These are phyloP conservation scores for Lasioglossum lativentre DNA, from an alignment of 2,888 invertebrate genomes.

Conservation along the genomic window DNA sequence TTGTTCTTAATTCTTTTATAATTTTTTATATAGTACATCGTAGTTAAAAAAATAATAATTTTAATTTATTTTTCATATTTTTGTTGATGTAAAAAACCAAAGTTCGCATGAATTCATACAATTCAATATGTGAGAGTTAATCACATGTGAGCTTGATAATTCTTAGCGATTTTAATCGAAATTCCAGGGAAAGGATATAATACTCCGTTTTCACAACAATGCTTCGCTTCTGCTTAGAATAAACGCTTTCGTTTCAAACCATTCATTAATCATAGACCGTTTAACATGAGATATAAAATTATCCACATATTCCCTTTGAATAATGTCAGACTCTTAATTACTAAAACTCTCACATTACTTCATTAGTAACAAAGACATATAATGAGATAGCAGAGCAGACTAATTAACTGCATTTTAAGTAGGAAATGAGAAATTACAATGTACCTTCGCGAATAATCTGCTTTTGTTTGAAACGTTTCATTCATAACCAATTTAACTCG, in stretches of 20 bases:
- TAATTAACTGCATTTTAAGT: constrained; percentile 21
- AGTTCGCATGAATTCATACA: background rate
- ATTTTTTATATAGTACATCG: too few relatives aligned
- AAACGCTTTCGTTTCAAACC: background rate
- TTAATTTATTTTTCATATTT: too few relatives aligned
- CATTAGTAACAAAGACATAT: background rate
- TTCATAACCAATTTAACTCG: background rate
- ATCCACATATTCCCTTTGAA: background rate
- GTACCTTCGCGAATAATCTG: background rate
- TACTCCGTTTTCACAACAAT: background rate
- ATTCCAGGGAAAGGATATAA: background rate
- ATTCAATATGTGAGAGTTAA: background rate
- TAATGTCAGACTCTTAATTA: background rate
- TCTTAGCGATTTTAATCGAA: background rate
- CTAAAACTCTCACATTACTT: background rate
- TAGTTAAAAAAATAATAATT: too few relatives aligned
- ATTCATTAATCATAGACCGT: background rate
- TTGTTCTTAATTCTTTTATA: too few relatives aligned
- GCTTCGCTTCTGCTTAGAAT: background rate
- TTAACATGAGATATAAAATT: background rate
- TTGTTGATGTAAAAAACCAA: background rate
- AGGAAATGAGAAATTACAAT: constrained; percentile 1
- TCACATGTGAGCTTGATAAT: background rate
- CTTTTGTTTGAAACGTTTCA: constrained; percentile 12
- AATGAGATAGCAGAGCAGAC: background rate